Percentiles rank a stretch among this genome's conserved stretches.
Evolutionary conservation across 2,113 vertebrate genomes (phyloP).

Genomic region (Balaeniceps rex): DNA sequence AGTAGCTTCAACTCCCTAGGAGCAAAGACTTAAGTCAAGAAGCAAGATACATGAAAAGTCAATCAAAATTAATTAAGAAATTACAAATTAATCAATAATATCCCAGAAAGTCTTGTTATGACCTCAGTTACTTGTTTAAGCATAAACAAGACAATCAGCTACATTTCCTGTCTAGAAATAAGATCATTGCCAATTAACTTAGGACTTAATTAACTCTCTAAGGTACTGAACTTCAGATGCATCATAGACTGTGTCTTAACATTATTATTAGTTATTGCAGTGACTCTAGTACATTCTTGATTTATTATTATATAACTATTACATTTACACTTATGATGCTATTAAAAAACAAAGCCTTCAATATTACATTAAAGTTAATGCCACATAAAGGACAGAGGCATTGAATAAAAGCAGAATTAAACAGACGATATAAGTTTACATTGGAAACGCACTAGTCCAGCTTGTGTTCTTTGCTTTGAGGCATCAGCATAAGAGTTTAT

Average conservation of each 20-base stretch:
- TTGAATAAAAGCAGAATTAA: conserved; percentile 41
- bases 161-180: conserved; percentile 66
- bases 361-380: conserved; percentile 56
- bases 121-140: conserved; percentile 64
- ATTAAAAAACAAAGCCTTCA: conserved; percentile 41
- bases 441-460: not conserved
- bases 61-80: conserved; percentile 73
- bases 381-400: conserved; percentile 15
- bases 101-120: conserved; percentile 63
- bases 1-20: not conserved
- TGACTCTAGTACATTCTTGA: conserved; percentile 6
- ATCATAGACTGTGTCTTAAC: conserved; percentile 34
- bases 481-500: not conserved
- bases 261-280: conserved; percentile 57
- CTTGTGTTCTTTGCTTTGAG: conserved; percentile 3
- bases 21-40: conserved; percentile 20
- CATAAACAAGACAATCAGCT: conserved; percentile 68
- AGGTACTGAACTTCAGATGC: conserved; percentile 69
- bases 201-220: conserved; percentile 74
- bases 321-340: conserved; percentile 42
- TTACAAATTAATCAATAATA: conserved; percentile 65
- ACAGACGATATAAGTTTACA: not conserved
- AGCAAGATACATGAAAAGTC: conserved; percentile 46
- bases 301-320: conserved; percentile 58
- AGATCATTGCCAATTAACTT: conserved; percentile 74